Conservation (phyloP, 2,113 vertebrate genomes). For the Raja brachyura region DNA sequence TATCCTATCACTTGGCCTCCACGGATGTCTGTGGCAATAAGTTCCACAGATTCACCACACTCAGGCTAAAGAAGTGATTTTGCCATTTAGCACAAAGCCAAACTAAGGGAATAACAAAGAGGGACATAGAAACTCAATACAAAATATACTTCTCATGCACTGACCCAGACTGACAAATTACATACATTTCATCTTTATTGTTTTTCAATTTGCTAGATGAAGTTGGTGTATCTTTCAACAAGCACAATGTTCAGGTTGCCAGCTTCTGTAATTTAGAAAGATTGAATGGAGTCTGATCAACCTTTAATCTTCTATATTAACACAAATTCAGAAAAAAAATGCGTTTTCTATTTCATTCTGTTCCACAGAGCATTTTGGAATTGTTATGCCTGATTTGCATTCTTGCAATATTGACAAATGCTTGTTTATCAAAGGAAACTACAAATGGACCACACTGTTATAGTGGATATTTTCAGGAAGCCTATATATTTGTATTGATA, state of each 20-base stretch:
- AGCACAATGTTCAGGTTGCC: not conserved
- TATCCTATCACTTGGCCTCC: too few species aligned
- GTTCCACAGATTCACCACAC: too few species aligned
- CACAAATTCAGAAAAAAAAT: not conserved
- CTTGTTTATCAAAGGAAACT: not conserved
- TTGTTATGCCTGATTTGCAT: not conserved
- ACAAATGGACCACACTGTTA: not conserved
- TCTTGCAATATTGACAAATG: not conserved
- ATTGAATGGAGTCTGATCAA: not conserved
- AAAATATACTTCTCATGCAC: not conserved
- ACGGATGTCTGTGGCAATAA: too few species aligned
- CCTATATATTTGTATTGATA: not conserved
- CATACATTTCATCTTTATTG: not conserved
- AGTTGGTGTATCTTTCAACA: not conserved
- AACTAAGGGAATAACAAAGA: not conserved
- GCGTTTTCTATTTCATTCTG: not conserved
- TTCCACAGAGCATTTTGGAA: not conserved
- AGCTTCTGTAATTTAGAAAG: constrained; percentile 14
- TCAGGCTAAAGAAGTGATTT: too few species aligned
- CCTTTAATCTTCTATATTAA: not conserved
- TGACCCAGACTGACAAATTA: not conserved
- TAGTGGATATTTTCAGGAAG: not conserved
- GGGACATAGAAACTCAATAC: not conserved
- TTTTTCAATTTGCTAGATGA: not conserved
- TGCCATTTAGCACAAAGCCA: not conserved